Conservation (phyloP, 2,888 invertebrate species). For the Melinaea marsaeus region DNA sequence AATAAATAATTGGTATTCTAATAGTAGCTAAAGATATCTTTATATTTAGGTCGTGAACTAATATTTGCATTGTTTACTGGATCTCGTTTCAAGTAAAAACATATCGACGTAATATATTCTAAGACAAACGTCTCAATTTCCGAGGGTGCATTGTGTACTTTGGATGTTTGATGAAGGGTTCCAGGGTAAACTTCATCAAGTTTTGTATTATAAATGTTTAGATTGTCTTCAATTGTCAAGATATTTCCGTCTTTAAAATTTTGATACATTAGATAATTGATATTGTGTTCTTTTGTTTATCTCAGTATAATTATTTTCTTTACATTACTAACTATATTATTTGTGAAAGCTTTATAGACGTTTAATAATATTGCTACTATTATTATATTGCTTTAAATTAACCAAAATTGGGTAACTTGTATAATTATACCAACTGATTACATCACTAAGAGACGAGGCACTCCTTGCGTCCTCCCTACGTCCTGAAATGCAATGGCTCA, state of each 20-base stretch:
- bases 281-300: no score
- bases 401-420: no score
- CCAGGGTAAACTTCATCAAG: constrained; percentile 10
- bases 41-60: neutral
- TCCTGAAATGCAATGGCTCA: constrained; percentile 35
- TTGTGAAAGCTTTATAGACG: no score
- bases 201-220: constrained; percentile 8
- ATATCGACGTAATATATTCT: constrained; percentile 42
- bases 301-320: no score
- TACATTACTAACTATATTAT: no score
- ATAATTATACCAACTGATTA: no score
- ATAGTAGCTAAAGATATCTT: neutral
- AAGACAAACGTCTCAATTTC: constrained; percentile 59
- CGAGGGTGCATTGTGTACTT: constrained; percentile 30
- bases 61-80: neutral
- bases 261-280: neutral
- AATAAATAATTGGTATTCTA: neutral
- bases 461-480: neutral
- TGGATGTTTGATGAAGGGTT: constrained; percentile 35
- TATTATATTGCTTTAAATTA: no score
- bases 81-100: constrained; percentile 22
- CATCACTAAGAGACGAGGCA: no score
- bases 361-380: no score
- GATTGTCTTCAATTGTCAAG: constrained; percentile 16
- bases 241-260: constrained; percentile 6